Evolutionary conservation across 2,113 vertebrate species (phyloP).

Genomic region (Puntigrus tetrazona): DNA sequence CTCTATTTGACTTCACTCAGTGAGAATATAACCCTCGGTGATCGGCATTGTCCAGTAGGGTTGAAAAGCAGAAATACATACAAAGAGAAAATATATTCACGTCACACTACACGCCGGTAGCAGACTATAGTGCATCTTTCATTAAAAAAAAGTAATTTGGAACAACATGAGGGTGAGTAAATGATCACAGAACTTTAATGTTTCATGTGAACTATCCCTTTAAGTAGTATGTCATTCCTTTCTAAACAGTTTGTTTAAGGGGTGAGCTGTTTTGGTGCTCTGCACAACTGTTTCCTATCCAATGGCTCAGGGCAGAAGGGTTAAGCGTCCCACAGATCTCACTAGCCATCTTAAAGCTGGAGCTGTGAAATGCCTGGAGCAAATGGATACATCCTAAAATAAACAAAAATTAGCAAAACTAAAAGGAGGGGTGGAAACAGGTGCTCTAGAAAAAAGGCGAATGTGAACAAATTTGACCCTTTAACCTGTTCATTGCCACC

Average conservation of each 20-base stretch:
- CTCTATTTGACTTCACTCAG: conserved; percentile 34
- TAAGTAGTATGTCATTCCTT: conserved; percentile 30
- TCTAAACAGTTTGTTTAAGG: conserved; percentile 50
- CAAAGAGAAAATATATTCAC: not conserved
- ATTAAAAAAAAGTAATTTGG: not conserved
- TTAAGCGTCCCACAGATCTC: conserved; percentile 46
- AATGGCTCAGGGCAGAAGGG: conserved; percentile 21
- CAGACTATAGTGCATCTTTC: not conserved
- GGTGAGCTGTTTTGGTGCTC: not conserved
- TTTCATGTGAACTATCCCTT: not conserved
- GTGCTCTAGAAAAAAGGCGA: conserved; percentile 61
- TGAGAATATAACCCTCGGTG: not conserved
- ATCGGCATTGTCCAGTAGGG: conserved; percentile 22
- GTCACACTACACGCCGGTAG: not conserved
- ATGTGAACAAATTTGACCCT: conserved; percentile 61
- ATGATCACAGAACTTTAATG: not conserved
- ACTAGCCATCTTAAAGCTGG: conserved; percentile 20
- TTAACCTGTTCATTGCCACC: conserved; percentile 64
- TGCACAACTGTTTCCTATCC: conserved; percentile 39
- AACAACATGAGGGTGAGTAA: not conserved
- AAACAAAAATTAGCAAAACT: conserved; percentile 60
- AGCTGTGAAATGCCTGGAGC: conserved; percentile 43
- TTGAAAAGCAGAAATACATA: not conserved
- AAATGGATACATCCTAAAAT: conserved; percentile 52
- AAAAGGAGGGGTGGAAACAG: conserved; percentile 57